Evolutionary conservation across 92 coral and sea anemone species (phyloP).

Genomic region (Porites lobata): DNA sequence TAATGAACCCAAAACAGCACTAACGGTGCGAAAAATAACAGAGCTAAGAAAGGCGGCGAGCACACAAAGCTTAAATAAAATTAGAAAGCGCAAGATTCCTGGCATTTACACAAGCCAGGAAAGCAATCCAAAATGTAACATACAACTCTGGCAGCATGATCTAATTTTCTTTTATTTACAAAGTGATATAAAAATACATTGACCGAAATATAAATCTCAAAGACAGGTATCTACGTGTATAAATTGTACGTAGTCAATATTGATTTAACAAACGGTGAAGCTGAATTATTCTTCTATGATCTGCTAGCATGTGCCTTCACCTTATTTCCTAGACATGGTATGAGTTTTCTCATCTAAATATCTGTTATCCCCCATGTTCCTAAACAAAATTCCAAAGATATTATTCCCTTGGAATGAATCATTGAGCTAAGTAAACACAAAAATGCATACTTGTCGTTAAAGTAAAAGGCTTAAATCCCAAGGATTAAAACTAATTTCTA

Average conservation of each 20-base stretch:
- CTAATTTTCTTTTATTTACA: conserved; percentile 41
- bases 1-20: no score
- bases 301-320: neutral
- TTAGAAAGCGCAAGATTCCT: no score
- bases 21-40: no score
- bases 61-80: no score
- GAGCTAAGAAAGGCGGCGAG: no score
- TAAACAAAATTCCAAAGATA: neutral
- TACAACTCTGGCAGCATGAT: neutral
- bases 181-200: conserved; percentile 32
- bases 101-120: no score
- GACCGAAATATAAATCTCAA: neutral
- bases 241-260: neutral
- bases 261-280: neutral
- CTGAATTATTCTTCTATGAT: no score
- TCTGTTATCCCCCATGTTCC: neutral
- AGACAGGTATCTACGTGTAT: neutral
- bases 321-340: neutral
- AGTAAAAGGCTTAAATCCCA: neutral
- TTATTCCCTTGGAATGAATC: neutral
- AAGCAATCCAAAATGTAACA: no score
- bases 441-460: neutral
- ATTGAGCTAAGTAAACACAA: neutral
- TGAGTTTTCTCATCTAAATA: conserved; percentile 1
- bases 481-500: neutral